Evolutionary conservation across 2,113 vertebrate genomes (phyloP).

Genomic region (Mirounga angustirostris): DNA sequence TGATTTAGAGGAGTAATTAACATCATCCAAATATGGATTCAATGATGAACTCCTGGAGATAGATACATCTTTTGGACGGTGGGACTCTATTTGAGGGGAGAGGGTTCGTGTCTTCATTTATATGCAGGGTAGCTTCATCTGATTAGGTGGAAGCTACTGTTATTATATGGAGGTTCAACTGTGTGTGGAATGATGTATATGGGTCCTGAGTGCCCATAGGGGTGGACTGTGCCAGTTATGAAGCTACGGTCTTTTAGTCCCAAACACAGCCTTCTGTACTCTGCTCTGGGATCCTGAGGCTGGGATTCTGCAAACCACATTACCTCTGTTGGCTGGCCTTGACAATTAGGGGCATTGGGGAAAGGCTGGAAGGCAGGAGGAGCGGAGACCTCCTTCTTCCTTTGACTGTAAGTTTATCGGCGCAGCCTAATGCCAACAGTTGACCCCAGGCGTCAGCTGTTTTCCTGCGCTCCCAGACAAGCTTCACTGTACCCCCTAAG

Average conservation of each 20-base stretch:
- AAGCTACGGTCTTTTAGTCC: neutral
- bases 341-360: neutral
- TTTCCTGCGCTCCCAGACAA: neutral
- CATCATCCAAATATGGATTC: neutral
- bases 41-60: neutral
- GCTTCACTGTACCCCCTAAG: neutral
- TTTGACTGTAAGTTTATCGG: neutral
- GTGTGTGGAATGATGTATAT: neutral
- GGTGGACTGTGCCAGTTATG: neutral
- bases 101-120: neutral
- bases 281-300: neutral
- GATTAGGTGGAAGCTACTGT: neutral
- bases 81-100: neutral
- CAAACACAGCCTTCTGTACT: neutral
- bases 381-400: neutral
- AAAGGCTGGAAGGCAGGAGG: neutral
- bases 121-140: neutral
- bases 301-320: neutral
- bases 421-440: neutral
- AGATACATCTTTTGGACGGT: neutral
- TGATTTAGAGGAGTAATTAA: conserved; percentile 17
- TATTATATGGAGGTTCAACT: neutral
- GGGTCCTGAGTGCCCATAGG: neutral
- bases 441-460: neutral
- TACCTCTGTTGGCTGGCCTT: neutral